phyloP scores from a whole-genome alignment of 2,113 vertebrate species.

The Scortum barcoo region DNA sequence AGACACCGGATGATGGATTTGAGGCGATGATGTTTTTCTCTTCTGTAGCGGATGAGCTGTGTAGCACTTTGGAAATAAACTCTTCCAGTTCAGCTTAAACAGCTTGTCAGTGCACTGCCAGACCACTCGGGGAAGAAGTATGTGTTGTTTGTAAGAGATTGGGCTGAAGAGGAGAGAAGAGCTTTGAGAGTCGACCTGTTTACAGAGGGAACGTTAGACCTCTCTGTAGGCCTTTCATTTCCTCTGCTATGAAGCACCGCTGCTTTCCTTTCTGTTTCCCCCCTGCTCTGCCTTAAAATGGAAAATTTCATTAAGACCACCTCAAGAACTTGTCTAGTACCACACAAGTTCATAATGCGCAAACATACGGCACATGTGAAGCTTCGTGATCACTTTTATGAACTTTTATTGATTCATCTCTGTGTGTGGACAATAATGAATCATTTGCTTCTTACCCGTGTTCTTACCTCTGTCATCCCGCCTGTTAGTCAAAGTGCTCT shows the following conservation, averaged over 20 bases:
- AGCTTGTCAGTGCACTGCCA: conserved; percentile 38
- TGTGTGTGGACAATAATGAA: neutral
- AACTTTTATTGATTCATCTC: neutral
- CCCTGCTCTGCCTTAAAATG: conserved; percentile 4
- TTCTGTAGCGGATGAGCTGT: conserved; percentile 9
- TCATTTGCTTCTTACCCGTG: neutral
- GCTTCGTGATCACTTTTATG: neutral
- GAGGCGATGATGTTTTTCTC: conserved; percentile 23
- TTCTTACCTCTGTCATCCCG: neutral
- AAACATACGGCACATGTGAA: neutral
- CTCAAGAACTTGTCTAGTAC: neutral
- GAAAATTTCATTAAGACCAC: conserved; percentile 34
- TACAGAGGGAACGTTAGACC: conserved; percentile 42
- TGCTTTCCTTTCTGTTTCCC: neutral
- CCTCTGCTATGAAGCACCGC: conserved; percentile 37
- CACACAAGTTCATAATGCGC: neutral
- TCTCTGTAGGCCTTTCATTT: conserved; percentile 60
- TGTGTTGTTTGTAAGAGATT: conserved; percentile 44
- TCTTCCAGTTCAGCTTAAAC: conserved; percentile 32
- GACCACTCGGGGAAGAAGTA: conserved; percentile 26
- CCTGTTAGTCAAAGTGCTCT: conserved; percentile 19
- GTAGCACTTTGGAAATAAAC: conserved; percentile 48
- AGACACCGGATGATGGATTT: conserved; percentile 2
- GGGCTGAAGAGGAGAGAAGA: conserved; percentile 23
- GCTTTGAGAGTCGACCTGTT: conserved; percentile 47